A percentile compares a stretch with the other conserved stretches of the same genome.
These are phyloP conservation scores for Lasioglossum marginatum DNA, from an alignment of 2,888 invertebrate species.

Conservation along the genomic window DNA sequence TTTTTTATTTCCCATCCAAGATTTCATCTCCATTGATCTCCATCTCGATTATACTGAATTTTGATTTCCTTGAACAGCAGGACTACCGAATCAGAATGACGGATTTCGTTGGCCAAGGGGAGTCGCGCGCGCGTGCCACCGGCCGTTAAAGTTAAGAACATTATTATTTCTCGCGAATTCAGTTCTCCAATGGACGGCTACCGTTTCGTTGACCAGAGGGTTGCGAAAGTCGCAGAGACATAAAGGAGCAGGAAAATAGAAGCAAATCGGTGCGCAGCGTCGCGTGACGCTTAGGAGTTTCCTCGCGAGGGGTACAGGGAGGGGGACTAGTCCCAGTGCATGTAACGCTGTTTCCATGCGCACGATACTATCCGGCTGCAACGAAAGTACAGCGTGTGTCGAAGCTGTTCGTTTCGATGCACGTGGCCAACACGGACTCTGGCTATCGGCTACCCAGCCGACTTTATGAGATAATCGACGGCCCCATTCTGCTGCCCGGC, in stretches of 20 bases:
- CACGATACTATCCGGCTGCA: slow-evolving; percentile 54
- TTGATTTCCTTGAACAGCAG: too few relatives aligned
- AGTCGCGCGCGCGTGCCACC: not conserved
- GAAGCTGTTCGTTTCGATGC: slow-evolving; percentile 20
- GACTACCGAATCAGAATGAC: too few relatives aligned
- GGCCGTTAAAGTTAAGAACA: not conserved
- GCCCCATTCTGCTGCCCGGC: slow-evolving; percentile 13
- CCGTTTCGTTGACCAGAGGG: not conserved
- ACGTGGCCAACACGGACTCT: slow-evolving; percentile 31
- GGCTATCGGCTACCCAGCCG: not conserved
- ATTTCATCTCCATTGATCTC: too few relatives aligned
- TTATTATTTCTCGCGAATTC: not conserved
- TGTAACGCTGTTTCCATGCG: slow-evolving; percentile 50
- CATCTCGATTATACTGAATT: too few relatives aligned
- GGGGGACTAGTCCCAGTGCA: slow-evolving; percentile 11
- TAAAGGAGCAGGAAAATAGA: slow-evolving; percentile 1
- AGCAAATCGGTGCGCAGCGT: slow-evolving; percentile 47
- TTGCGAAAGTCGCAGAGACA: slow-evolving; percentile 2
- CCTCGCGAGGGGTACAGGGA: slow-evolving; percentile 3
- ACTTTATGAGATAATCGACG: slow-evolving; percentile 27
- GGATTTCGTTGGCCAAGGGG: too few relatives aligned
- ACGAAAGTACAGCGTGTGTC: slow-evolving; percentile 35
- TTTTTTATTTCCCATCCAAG: too few relatives aligned
- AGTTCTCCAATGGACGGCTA: not conserved
- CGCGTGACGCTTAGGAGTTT: slow-evolving; percentile 50